Conservation (phyloP, 2,888 invertebrate species). For the Lordiphosa andalusiaca region DNA sequence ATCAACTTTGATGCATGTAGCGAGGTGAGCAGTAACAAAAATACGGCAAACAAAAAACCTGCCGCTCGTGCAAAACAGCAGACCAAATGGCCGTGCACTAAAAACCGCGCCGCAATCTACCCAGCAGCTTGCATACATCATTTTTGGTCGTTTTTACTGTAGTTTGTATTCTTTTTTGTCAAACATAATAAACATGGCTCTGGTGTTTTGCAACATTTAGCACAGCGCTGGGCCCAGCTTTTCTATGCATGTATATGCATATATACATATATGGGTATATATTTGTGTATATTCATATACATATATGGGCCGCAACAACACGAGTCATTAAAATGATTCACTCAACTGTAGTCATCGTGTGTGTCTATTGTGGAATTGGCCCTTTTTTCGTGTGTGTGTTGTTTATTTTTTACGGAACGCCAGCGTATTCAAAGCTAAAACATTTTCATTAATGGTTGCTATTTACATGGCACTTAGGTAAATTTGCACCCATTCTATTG, state of each 20-base stretch:
- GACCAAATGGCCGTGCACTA: constrained; percentile 41
- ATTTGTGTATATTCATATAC: background rate
- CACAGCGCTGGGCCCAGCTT: constrained; percentile 18
- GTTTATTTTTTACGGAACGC: constrained; percentile 10
- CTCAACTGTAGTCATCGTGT: constrained; percentile 49
- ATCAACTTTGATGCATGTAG: constrained; percentile 73
- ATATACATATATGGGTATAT: background rate
- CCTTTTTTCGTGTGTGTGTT: background rate
- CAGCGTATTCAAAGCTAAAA: constrained; percentile 18
- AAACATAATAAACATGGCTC: constrained; percentile 43
- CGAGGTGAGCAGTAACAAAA: constrained; percentile 48
- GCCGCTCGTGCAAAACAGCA: constrained; percentile 4
- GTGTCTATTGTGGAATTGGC: constrained; percentile 22
- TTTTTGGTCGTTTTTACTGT: constrained; percentile 46
- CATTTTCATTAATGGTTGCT: constrained; percentile 45
- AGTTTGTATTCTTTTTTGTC: constrained; percentile 23
- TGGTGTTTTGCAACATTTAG: constrained; percentile 52
- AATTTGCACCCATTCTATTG: background rate
- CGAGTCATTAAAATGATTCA: constrained; percentile 67
- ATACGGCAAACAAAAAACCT: constrained; percentile 20
- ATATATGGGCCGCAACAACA: constrained; percentile 26
- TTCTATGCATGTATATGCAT: constrained; percentile 13
- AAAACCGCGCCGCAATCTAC: constrained; percentile 44
- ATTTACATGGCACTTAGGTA: constrained; percentile 15
- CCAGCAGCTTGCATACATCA: constrained; percentile 46